phyloP scores from a whole-genome alignment of 37 sponge, comb jelly and placozoan species.

The Mnemiopsis leidyi region DNA sequence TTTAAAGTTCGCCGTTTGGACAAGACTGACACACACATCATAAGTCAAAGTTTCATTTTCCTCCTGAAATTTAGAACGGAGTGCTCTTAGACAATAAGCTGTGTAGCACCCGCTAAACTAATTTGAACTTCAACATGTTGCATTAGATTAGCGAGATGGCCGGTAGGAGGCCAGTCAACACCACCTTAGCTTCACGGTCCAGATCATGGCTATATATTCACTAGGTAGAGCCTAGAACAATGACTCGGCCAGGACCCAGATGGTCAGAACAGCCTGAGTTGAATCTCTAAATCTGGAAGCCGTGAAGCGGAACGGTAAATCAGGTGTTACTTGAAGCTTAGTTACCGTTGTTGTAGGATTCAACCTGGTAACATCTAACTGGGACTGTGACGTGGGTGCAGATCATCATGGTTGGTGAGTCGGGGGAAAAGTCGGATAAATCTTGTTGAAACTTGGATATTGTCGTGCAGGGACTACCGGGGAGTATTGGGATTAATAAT shows the following conservation, averaged over 20 bases:
- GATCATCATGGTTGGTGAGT: too few species aligned
- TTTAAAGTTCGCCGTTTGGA: not conserved
- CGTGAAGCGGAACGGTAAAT: not conserved
- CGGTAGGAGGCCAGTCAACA: not conserved
- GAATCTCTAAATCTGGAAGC: not conserved
- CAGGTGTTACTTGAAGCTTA: not conserved
- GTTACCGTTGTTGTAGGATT: too few species aligned
- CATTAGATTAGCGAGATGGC: not conserved
- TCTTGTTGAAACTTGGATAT: too few species aligned
- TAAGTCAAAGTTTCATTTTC: not conserved
- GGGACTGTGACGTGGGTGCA: too few species aligned
- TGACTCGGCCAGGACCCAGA: not conserved
- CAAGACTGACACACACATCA: not conserved
- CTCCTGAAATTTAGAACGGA: not conserved
- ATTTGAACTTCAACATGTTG: not conserved
- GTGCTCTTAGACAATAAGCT: not conserved
- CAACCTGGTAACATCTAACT: too few species aligned
- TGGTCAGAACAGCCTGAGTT: not conserved
- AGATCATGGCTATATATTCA: not conserved
- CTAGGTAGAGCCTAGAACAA: not conserved
- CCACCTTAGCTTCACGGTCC: not conserved
- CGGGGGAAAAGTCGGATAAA: too few species aligned
- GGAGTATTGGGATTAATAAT: too few species aligned
- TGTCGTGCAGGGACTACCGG: too few species aligned
- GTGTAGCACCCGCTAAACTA: not conserved